Evolutionary conservation across 2,113 vertebrate species (phyloP).

Genomic region (Chaetodon trifascialis): DNA sequence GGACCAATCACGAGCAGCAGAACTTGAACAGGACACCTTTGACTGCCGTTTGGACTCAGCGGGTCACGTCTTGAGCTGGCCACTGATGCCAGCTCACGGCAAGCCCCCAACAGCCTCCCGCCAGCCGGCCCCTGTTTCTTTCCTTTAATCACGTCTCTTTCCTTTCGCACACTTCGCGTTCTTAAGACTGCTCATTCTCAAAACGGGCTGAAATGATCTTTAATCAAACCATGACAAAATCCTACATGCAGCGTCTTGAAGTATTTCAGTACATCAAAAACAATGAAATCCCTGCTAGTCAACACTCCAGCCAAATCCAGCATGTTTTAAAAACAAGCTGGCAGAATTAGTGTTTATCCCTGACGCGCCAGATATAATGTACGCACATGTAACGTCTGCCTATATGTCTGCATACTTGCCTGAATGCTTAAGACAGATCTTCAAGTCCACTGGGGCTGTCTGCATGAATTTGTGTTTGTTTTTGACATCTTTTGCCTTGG

Average conservation of each 20-base stretch:
- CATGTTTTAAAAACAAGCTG: slow-evolving; percentile 47
- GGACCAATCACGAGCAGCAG: neutral
- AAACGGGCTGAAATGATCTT: slow-evolving; percentile 16
- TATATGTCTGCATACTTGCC: slow-evolving; percentile 17
- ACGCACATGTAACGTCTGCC: slow-evolving; percentile 6
- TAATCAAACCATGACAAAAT: slow-evolving; percentile 33
- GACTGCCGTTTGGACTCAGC: neutral
- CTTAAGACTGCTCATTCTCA: slow-evolving; percentile 17
- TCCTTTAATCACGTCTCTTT: neutral
- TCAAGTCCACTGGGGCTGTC: slow-evolving; percentile 14
- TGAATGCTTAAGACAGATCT: slow-evolving; percentile 9
- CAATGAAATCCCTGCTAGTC: slow-evolving; percentile 61
- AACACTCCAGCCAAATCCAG: slow-evolving; percentile 59
- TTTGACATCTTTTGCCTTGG: slow-evolving; percentile 36
- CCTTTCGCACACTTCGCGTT: slow-evolving; percentile 4
- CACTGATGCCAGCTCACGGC: neutral
- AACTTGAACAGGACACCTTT: neutral
- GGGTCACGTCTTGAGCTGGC: neutral
- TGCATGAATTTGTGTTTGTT: slow-evolving; percentile 38
- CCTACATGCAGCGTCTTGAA: slow-evolving; percentile 34
- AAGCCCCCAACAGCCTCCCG: neutral
- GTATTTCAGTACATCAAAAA: slow-evolving; percentile 22
- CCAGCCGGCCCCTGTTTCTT: slow-evolving; percentile 4
- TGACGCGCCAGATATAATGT: slow-evolving; percentile 33
- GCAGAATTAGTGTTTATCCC: slow-evolving; percentile 53